Evolutionary conservation across 2,113 vertebrate genomes (phyloP), one percentile per base, ranked within the genome.

Genomic region (Brachirus orientalis): DNA sequence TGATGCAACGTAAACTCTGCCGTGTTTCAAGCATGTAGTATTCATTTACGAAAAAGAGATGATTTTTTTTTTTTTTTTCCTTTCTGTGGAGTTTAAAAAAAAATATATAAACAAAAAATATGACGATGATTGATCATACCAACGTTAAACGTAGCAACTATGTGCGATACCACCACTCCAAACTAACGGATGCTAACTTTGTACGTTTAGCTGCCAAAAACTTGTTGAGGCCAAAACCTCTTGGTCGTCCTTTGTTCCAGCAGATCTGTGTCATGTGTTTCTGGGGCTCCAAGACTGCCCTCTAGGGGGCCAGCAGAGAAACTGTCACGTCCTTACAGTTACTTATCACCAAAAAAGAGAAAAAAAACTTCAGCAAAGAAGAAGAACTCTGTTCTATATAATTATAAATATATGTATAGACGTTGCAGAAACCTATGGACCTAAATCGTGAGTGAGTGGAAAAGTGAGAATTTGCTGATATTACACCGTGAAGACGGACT

Each of bases 1-100:
- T 28, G 70, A 87, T 55, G 85, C 89, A 50, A 89, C 79, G 75
- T 86, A 57, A 85, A 86, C 89, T 91, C 88, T 91, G 91, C 89
- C 86, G 88, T 92, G 91, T 93, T 89, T 92, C 87, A 91, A 93
- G 92, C 93, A 94, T 94, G 93, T 93, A 92, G 92, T 94, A 92
- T 92, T 94, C 86, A 92, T 93, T 89, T 88, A 89, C 72, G 63
- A 87, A 90, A 88, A 91, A 90, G 84, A 92, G 81, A 90, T 79
- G 19, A 75, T n/a, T n/a, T n/a, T n/a, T n/a, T n/a, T n/a, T n/a
- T n/a, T 76, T 77, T 87, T 88, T 80, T 28, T 28, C 28, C 79
- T 90, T 92, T 92, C 61, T 83, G 92, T 92, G 91, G 90, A 88
- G 83, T 88, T 86, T 33, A 22, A 74, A 87, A 78, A 80, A 82